Percentiles rank a stretch among this genome's conserved stretches.
phyloP scores from a whole-genome alignment of 2,113 vertebrate species.

The Bubo bubo region DNA sequence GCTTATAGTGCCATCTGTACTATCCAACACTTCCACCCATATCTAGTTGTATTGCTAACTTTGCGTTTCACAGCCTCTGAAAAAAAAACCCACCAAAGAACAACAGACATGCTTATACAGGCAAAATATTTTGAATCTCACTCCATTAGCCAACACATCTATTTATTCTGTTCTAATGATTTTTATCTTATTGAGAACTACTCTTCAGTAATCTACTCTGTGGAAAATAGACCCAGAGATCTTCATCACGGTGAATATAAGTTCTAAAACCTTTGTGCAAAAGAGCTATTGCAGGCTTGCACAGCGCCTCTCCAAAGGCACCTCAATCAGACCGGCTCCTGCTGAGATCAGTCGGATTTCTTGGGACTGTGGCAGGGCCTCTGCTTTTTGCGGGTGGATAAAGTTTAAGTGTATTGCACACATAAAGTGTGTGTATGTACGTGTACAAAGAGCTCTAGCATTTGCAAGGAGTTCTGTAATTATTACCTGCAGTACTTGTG shows the following conservation, averaged over 20 bases:
- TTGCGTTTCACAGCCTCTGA: constrained; percentile 69
- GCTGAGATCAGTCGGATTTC: not conserved
- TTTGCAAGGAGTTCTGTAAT: not conserved
- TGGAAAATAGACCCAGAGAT: not conserved
- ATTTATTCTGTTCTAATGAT: constrained; percentile 40
- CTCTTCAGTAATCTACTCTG: not conserved
- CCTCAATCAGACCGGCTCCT: not conserved
- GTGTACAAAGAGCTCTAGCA: fast-evolving
- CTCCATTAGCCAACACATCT: constrained; percentile 65
- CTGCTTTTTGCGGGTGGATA: not conserved
- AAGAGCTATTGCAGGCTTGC: not conserved
- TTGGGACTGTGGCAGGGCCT: not conserved
- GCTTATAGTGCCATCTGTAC: constrained; percentile 71
- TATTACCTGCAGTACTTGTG: not conserved
- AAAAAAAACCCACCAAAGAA: constrained; percentile 51
- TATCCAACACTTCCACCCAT: constrained; percentile 53
- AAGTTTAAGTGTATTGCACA: fast-evolving
- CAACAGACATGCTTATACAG: constrained; percentile 69
- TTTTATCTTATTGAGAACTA: constrained; percentile 17
- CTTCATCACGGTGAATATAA: fast-evolving
- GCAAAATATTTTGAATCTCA: constrained; percentile 70
- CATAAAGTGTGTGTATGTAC: fast-evolving
- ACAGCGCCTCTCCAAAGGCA: not conserved
- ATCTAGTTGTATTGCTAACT: constrained; percentile 69
- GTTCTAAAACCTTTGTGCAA: not conserved